Base-by-base conservation (phyloP, 2,888 invertebrate species). In the Lydus trimaculatus region DNA sequence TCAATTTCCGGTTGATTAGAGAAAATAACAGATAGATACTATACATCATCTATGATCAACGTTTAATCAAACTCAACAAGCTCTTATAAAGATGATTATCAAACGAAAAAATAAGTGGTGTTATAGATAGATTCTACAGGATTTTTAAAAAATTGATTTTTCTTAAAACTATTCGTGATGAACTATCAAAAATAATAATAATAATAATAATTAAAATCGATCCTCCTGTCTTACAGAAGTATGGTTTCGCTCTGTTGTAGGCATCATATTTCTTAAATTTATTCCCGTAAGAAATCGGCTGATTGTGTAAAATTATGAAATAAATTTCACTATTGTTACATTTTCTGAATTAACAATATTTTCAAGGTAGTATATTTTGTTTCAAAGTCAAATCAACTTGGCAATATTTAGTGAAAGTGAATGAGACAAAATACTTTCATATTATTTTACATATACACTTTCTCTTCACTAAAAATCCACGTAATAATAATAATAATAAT, bases 381-480 rank as follows among this genome's bases (percentile, higher is more conserved):
- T 63, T 39, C 67, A 70, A 70, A 70, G 70, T 71, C 71, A 65
- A 65, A 48, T 63, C 31, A n/a, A 69, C 65, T 61, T 66, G 63
- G 28, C 52, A 67, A 66, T 72, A 65, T 65, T 52, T 60, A 76
- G 76, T 75, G 76, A 75, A 76, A 78, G 75, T 78, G 73, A 73
- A 70, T 75, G 70, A 74, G 69, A 72, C 63, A 72, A 61, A n/a
- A 68, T 67, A 72, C 69, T 73, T 73, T 69, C 68, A 72, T 72
- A 74, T 70, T 52, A 15, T 60, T 60, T 36, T 60, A 43, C n/a
- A n/a, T 33, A 64, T 64, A 43, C 63, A 73, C 76, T 77, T 78
- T 78, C 76, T 76, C 75, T 75, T 75, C 62, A 67, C 70, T 70
- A 67, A 72, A n/a, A 64, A 15, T 58, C 25, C n/a, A 28, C 28